Evolutionary conservation across 1,140 invertebrate species (phyloP).

Genomic region (Ips typographus): DNA sequence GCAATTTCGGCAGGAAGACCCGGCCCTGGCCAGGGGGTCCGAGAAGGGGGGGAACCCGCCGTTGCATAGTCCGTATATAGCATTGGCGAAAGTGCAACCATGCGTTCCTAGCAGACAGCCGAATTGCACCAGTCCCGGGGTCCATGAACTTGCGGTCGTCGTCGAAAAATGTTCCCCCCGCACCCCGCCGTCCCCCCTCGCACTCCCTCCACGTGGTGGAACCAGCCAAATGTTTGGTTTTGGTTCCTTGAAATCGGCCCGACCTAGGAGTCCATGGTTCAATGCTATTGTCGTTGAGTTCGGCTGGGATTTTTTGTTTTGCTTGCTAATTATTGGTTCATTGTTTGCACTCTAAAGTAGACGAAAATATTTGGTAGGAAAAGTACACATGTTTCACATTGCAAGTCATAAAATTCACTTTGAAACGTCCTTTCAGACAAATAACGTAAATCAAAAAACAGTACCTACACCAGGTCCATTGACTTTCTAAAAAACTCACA

Average conservation of each 20-base stretch:
- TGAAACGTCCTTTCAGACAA: no score
- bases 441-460: no score
- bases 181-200: constrained; percentile 18
- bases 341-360: no score
- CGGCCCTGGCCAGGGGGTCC: constrained; percentile 17
- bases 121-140: constrained; percentile 48
- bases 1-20: constrained; percentile 33
- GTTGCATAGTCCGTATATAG: constrained; percentile 46
- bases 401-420: no score
- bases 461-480: no score
- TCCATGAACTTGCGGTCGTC: constrained; percentile 44
- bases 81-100: constrained; percentile 49
- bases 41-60: constrained; percentile 35
- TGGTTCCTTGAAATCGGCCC: neutral
- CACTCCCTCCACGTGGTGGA: neutral
- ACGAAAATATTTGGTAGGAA: no score
- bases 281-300: no score
- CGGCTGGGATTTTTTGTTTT: no score
- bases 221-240: constrained; percentile 18
- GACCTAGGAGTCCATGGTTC: neutral
- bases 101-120: constrained; percentile 52
- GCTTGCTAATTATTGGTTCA: no score
- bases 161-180: constrained; percentile 15
- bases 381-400: no score
- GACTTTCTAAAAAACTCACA: no score